Evolutionary conservation across 2,797 vertebrate genomes (phyloP), one percentile per base, ranked within the genome.

Genomic region (Coregonus suidteri): DNA sequence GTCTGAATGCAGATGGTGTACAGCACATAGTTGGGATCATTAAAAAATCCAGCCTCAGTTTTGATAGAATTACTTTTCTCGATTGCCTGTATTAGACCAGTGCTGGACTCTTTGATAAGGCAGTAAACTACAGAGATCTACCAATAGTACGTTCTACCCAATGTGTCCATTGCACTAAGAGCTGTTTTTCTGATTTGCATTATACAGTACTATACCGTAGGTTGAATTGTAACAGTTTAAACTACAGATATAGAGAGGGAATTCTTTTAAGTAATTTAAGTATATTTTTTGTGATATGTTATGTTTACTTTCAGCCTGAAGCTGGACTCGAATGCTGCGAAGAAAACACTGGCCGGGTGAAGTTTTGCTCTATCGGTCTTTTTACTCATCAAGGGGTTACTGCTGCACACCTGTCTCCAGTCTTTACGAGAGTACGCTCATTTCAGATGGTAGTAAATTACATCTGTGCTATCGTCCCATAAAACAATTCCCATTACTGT

Each of bases 401-500:
- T 34, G 78, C 86, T 34, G 78, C 85, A 78, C 86, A 79, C 82
- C 83, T 82, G 81, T 83, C 81, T 62, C 67, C 74, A 71, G 71
- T 79, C 62, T 92, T 90, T 86, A 91, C 74, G 76, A 89, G 73
- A 51, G 78, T 65, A 64, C 67, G 14, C 79, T 82, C 84, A 83
- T 87, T 89, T 85, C 73, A 87, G 87, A 88, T 77, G 3, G 70
- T 80, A 69, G 74, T 92, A 88, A 93, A 91, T 91, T 84, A 88
- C 82, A 82, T 85, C 89, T 79, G 85, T 76, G 84, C 75, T 74
- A 82, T 88, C 16, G 54, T 56, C 89, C 88, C 78, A 85, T 94
- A 91, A 93, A 93, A 85, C 64, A 18, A 77, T 78, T 79, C 82
- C 89, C 83, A 90, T 84, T 84, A 84, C 85, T 86, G 83, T 91